These are phyloP conservation scores for Equus quagga DNA, from an alignment of 2,113 vertebrate genomes.

Conservation along the genomic window DNA sequence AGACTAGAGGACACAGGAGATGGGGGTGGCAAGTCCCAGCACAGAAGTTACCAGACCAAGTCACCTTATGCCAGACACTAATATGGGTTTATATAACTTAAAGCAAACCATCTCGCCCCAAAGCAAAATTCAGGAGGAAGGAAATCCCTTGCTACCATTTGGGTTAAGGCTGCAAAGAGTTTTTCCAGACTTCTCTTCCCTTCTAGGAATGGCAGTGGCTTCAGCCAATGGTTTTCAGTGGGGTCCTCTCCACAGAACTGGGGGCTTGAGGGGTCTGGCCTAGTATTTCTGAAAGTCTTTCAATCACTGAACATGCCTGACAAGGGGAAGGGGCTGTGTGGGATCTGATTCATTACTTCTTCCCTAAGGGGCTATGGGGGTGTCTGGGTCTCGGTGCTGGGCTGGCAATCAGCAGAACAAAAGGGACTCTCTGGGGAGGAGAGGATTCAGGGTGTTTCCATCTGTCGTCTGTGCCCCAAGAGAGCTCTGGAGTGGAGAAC, in stretches of 20 bases:
- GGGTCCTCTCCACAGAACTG: not conserved
- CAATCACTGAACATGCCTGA: not conserved
- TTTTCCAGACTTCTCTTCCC: not conserved
- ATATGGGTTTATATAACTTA: not conserved
- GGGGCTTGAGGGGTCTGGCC: not conserved
- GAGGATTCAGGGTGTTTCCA: not conserved
- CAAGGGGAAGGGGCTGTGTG: not conserved
- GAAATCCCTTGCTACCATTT: not conserved
- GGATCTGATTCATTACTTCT: not conserved
- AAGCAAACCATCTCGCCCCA: not conserved
- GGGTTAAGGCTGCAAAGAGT: not conserved
- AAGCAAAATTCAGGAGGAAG: not conserved
- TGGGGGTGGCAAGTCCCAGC: not conserved
- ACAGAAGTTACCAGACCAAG: not conserved
- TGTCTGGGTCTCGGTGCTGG: not conserved
- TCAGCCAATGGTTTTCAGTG: not conserved
- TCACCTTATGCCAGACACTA: not conserved
- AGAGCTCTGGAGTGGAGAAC: not conserved
- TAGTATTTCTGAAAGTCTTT: constrained; percentile 19
- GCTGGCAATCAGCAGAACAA: not conserved
- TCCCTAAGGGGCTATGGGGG: not conserved
- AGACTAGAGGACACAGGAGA: not conserved
- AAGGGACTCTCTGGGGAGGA: not conserved
- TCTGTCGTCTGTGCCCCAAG: not conserved
- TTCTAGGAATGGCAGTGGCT: not conserved